Percentiles rank a stretch among this genome's conserved stretches.
Evolutionary conservation across 2,113 vertebrate genomes (phyloP).

Genomic region (Prinia subflava): DNA sequence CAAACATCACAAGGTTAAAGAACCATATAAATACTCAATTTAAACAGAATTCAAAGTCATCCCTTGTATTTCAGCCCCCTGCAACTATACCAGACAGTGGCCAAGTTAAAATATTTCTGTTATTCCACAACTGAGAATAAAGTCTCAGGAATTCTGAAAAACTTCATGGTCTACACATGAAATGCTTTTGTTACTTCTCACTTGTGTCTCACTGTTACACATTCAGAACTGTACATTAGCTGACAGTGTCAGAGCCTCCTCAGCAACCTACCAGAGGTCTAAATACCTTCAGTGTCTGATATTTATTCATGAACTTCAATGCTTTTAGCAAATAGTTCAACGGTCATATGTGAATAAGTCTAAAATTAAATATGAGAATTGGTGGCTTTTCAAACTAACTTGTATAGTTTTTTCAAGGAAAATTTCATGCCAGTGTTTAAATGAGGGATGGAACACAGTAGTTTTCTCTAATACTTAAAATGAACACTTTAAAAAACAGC

Average conservation of each 20-base stretch:
- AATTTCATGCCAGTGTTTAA: conserved; percentile 46
- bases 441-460: conserved; percentile 12
- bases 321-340: conserved; percentile 18
- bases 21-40: background rate
- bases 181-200: conserved; percentile 9
- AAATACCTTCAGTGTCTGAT: background rate
- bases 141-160: conserved; percentile 11
- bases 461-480: conserved; percentile 42
- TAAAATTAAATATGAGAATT: background rate
- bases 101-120: background rate
- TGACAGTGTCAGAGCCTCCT: background rate
- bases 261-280: conserved; percentile 26
- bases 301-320: background rate
- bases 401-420: conserved; percentile 6
- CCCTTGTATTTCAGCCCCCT: background rate
- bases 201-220: background rate
- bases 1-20: background rate
- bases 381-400: conserved; percentile 36
- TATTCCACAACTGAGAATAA: background rate
- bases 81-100: background rate
- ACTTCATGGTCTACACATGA: background rate
- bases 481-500: conserved; percentile 19
- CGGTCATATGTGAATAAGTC: background rate
- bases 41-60: background rate
- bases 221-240: conserved; percentile 39